Evolutionary conservation across 1,140 invertebrate species (phyloP).

Genomic region (Alviniconcha marisindica): DNA sequence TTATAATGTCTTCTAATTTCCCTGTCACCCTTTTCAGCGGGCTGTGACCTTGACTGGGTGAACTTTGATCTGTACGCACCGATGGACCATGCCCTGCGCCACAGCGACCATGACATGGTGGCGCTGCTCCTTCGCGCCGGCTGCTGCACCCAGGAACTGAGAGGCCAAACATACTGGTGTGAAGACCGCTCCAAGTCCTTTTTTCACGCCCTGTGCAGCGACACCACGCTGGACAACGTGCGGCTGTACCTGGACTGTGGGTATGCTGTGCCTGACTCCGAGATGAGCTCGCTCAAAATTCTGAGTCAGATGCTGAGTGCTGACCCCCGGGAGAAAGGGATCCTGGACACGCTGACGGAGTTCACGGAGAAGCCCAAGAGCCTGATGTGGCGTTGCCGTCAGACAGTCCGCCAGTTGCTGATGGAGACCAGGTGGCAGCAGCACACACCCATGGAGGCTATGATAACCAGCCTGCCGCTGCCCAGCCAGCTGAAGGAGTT

Average conservation of each 20-base stretch:
- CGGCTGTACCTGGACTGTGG: constrained; percentile 40
- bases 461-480: not conserved
- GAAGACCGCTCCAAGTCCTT: constrained; percentile 48
- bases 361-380: not conserved
- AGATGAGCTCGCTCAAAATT: not conserved
- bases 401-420: not conserved
- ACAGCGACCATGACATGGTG: constrained; percentile 39
- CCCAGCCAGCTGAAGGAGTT: not conserved
- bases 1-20: not conserved
- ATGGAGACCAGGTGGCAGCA: not conserved
- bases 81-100: constrained; percentile 42
- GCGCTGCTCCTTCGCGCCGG: constrained; percentile 45
- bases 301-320: not conserved
- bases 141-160: constrained; percentile 43
- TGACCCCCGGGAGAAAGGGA: too few relatives aligned
- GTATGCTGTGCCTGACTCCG: not conserved
- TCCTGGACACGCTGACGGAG: not conserved
- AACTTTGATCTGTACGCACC: constrained; percentile 48
- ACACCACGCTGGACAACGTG: constrained; percentile 41
- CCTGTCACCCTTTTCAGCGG: too few relatives aligned
- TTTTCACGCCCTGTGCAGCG: constrained; percentile 41
- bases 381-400: not conserved
- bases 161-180: constrained; percentile 40
- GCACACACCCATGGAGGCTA: constrained; percentile 2
- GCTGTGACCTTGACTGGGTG: constrained; percentile 43